Evolutionary conservation across 2,888 invertebrate genomes (phyloP).

Genomic region (Drosophila yooni): DNA sequence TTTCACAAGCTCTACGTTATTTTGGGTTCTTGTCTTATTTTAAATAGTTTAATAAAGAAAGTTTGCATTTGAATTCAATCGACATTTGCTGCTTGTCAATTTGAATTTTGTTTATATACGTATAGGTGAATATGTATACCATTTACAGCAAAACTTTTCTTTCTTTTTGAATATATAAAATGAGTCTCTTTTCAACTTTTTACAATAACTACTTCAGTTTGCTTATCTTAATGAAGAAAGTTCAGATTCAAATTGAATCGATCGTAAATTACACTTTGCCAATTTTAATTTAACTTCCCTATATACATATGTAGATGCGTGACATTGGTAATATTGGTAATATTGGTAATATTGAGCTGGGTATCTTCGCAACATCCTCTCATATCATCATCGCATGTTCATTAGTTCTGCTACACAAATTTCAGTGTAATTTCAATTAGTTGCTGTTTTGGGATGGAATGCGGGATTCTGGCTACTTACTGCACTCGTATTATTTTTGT

Average conservation of each 20-base stretch:
- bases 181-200: background rate
- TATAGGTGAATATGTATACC: background rate
- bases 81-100: background rate
- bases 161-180: background rate
- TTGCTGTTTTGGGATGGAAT: conserved; percentile 23
- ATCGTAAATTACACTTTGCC: background rate
- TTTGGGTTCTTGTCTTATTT: background rate
- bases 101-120: background rate
- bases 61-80: no score
- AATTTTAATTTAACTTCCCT: background rate
- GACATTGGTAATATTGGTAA: background rate
- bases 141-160: background rate
- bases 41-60: background rate
- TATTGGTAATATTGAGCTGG: conserved; percentile 5
- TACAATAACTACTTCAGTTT: background rate
- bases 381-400: conserved; percentile 11
- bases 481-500: conserved; percentile 17
- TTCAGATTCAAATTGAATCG: background rate
- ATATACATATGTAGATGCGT: background rate
- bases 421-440: conserved; percentile 46
- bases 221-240: background rate
- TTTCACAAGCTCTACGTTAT: background rate
- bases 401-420: conserved; percentile 26
- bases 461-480: conserved; percentile 46
- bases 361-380: conserved; percentile 1